phyloP scores from a whole-genome alignment of 2,888 invertebrate species.

The Trimorus sp. region DNA sequence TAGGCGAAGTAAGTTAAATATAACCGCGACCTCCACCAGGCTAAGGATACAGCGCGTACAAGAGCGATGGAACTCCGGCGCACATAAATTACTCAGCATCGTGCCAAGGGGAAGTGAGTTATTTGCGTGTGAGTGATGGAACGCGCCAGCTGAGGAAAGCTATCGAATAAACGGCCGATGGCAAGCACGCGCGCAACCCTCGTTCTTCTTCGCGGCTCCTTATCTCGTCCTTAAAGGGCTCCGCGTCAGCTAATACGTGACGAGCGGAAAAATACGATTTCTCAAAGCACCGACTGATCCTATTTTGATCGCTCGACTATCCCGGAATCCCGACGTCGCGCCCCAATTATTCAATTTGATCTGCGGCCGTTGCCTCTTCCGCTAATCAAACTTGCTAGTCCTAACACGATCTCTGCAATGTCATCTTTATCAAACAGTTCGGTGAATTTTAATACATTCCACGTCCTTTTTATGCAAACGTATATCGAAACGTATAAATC shows the following conservation, averaged over 20 bases:
- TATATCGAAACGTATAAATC: too few species aligned
- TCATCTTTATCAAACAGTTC: too few species aligned
- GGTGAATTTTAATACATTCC: too few species aligned
- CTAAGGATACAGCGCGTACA: constrained; percentile 58
- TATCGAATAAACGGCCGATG: constrained; percentile 72
- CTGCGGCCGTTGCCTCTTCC: background rate
- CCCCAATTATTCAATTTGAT: constrained; percentile 42
- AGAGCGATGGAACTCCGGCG: constrained; percentile 77
- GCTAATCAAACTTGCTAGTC: background rate
- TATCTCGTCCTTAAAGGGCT: constrained; percentile 67
- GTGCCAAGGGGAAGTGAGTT: constrained; percentile 79
- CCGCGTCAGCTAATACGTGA: constrained; percentile 61
- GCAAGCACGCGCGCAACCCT: constrained; percentile 69
- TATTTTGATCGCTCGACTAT: constrained; percentile 53
- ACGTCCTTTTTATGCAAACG: too few species aligned
- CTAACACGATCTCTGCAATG: too few species aligned
- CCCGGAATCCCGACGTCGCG: constrained; percentile 15
- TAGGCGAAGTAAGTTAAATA: constrained; percentile 59
- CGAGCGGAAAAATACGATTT: constrained; percentile 63
- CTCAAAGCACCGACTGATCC: constrained; percentile 56
- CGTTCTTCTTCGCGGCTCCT: constrained; percentile 65
- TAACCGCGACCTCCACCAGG: constrained; percentile 50
- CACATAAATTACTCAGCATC: constrained; percentile 79
- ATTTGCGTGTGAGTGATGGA: constrained; percentile 82
- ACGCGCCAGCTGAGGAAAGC: constrained; percentile 80